These are phyloP conservation scores for Listrodromus nycthemerus DNA, from an alignment of 2,888 invertebrate genomes.

Conservation along the genomic window DNA sequence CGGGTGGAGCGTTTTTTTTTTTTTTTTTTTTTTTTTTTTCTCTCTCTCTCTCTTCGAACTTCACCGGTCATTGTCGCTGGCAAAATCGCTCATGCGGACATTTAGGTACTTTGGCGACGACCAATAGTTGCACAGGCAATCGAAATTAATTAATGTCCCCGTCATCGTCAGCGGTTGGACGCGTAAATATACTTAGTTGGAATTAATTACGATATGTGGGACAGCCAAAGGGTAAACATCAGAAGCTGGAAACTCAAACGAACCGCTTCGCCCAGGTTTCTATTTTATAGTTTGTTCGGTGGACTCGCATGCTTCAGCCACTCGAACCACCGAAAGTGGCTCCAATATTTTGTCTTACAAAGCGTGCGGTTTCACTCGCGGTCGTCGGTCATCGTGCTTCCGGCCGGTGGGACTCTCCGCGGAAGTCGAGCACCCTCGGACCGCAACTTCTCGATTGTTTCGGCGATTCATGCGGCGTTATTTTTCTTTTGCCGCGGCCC, in stretches of 20 bases:
- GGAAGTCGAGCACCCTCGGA: neutral
- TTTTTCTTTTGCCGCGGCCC: slow-evolving; percentile 10
- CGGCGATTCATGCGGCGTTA: neutral
- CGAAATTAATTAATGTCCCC: neutral
- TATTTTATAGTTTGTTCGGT: neutral
- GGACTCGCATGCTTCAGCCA: too few relatives aligned
- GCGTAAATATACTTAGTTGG: neutral
- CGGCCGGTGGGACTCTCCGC: neutral
- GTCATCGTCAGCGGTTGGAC: neutral
- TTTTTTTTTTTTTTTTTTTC: too few relatives aligned
- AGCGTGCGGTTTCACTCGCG: slow-evolving; percentile 27
- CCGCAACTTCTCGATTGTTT: slow-evolving; percentile 15
- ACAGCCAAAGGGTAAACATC: neutral
- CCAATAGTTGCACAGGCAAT: neutral
- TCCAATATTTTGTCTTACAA: neutral
- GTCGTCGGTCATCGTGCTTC: slow-evolving; percentile 60
- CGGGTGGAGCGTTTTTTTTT: neutral
- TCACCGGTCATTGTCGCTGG: neutral
- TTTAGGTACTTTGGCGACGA: neutral
- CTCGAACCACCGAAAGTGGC: neutral
- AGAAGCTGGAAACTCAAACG: neutral
- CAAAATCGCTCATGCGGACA: neutral
- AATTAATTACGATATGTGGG: neutral
- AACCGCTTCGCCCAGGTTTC: neutral
- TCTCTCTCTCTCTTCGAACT: too few relatives aligned